A percentile compares a stretch with the other conserved stretches of the same genome.
Evolutionary conservation across 1,140 invertebrate species (phyloP).

Genomic region (Yoshiicerus persimilis): DNA sequence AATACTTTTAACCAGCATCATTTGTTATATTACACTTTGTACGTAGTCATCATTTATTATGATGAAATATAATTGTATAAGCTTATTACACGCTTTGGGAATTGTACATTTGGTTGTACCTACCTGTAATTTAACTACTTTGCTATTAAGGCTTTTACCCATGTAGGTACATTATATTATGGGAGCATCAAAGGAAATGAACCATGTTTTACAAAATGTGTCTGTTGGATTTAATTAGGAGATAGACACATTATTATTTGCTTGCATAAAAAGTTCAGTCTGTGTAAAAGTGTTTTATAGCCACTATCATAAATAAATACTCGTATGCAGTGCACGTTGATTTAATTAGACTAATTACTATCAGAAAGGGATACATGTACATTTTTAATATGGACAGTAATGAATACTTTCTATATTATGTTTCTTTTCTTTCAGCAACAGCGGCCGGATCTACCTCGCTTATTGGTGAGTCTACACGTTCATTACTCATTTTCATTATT

Average conservation of each 20-base stretch:
- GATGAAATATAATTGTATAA: not conserved
- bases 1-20: not conserved
- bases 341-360: not conserved
- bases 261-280: not conserved
- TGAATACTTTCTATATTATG: not conserved
- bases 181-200: not conserved
- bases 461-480: constrained; percentile 49
- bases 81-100: too few species aligned
- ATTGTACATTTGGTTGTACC: too few species aligned
- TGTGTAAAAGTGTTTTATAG: not conserved
- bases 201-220: not conserved
- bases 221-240: not conserved
- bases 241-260: not conserved
- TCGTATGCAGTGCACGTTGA: not conserved
- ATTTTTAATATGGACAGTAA: not conserved
- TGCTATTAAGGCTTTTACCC: not conserved
- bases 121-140: too few species aligned
- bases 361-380: not conserved
- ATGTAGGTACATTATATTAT: not conserved
- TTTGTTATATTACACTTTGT: not conserved
- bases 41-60: not conserved
- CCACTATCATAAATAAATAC: not conserved
- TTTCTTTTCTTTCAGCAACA: constrained; percentile 50
- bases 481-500: not conserved
- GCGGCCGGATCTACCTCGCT: constrained; percentile 50